These are phyloP conservation scores for Oscheius myriophilus DNA, from an alignment of 2,888 invertebrate species.

Conservation along the genomic window DNA sequence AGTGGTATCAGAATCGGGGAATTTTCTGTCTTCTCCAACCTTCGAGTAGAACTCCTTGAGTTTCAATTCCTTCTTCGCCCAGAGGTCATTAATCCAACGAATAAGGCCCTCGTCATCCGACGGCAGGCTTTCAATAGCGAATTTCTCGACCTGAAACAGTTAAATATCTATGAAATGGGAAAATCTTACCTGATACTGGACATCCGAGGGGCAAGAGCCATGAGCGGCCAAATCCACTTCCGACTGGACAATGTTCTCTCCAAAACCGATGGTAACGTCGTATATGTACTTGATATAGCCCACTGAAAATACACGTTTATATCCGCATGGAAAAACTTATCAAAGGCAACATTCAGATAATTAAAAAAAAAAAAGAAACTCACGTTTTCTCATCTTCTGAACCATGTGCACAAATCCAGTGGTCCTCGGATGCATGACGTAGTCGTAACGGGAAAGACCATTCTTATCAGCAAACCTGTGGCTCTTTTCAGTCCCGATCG, in stretches of 20 bases:
- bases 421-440: slow-evolving; percentile 85
- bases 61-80: slow-evolving; percentile 72
- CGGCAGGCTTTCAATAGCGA: slow-evolving; percentile 60
- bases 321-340: too few relatives aligned
- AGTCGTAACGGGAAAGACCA: slow-evolving; percentile 77
- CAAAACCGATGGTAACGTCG: slow-evolving; percentile 85
- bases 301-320: slow-evolving; percentile 40
- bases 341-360: too few relatives aligned
- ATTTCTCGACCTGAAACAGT: slow-evolving; percentile 46
- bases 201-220: slow-evolving; percentile 81
- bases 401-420: slow-evolving; percentile 79
- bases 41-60: slow-evolving; percentile 58
- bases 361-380: background rate
- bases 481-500: slow-evolving; percentile 77
- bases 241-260: slow-evolving; percentile 80
- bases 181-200: slow-evolving; percentile 79
- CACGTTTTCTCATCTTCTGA: slow-evolving; percentile 74
- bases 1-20: slow-evolving; percentile 30
- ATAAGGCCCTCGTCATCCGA: slow-evolving; percentile 65
- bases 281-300: slow-evolving; percentile 81
- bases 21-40: slow-evolving; percentile 36
- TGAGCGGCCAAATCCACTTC: slow-evolving; percentile 79
- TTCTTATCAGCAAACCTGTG: slow-evolving; percentile 25
- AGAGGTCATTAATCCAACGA: slow-evolving; percentile 71
- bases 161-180: background rate